These are phyloP conservation scores for Oryzaephilus surinamensis DNA, from an alignment of 1,140 invertebrate genomes.

Conservation along the genomic window DNA sequence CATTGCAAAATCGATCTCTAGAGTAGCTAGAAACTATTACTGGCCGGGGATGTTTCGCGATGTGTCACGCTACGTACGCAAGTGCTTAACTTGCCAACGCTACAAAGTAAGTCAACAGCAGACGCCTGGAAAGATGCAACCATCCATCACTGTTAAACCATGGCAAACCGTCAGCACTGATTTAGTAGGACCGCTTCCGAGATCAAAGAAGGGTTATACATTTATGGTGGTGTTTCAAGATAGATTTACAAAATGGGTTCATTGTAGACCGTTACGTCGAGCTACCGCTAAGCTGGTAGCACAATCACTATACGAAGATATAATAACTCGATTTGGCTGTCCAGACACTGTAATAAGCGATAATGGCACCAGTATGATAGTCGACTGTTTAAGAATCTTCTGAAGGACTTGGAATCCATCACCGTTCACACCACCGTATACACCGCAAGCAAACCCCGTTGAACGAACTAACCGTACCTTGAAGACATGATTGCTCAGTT, in stretches of 20 bases:
- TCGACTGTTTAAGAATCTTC: neutral
- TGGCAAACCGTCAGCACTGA: constrained; percentile 34
- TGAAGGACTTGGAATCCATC: constrained; percentile 5
- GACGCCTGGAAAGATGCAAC: no score
- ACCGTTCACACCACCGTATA: constrained; percentile 31
- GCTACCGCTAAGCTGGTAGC: constrained; percentile 22
- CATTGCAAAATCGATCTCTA: no score
- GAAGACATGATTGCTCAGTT: constrained; percentile 32
- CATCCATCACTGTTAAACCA: no score
- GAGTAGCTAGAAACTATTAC: no score
- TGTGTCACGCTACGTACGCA: no score
- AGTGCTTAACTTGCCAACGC: no score
- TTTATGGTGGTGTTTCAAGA: constrained; percentile 33
- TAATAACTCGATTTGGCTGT: constrained; percentile 27
- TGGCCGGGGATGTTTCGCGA: no score
- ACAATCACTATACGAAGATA: constrained; percentile 18
- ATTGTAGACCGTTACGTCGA: constrained; percentile 16
- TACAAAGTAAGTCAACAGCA: no score
- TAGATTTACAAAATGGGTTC: constrained; percentile 13
- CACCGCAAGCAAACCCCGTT: no score
- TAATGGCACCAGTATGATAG: constrained; percentile 33
- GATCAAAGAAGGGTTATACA: constrained; percentile 25
- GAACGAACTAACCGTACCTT: constrained; percentile 34
- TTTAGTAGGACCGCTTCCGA: constrained; percentile 35
- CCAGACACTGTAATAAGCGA: constrained; percentile 32